Evolutionary conservation across 2,797 vertebrate genomes (phyloP).

Genomic region (Heliangelus exortis): DNA sequence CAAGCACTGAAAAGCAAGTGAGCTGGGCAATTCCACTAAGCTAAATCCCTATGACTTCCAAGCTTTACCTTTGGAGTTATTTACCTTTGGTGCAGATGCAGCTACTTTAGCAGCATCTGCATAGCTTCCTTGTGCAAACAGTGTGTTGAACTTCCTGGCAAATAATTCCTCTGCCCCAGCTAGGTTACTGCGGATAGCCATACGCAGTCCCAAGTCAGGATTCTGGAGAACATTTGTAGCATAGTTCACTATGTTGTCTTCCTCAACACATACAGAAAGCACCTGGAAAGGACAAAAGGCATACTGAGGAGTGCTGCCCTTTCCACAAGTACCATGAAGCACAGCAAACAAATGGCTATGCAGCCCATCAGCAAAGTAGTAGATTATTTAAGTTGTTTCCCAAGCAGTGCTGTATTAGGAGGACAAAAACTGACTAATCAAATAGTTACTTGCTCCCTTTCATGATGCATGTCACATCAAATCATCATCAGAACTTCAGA

Average conservation of each 20-base stretch:
- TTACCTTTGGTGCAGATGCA: constrained; percentile 92
- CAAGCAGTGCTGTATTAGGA: neutral
- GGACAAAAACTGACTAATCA: neutral
- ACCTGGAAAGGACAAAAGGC: constrained; percentile 78
- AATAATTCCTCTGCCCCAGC: constrained; percentile 93
- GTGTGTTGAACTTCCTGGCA: constrained; percentile 89
- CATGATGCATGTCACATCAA: neutral
- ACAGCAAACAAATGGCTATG: neutral
- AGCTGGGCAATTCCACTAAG: neutral
- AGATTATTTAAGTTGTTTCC: neutral
- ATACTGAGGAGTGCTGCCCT: neutral
- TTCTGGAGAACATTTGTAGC: constrained; percentile 91
- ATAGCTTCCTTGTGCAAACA: constrained; percentile 91
- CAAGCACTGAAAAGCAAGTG: neutral
- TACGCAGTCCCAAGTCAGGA: constrained; percentile 89
- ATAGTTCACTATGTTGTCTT: constrained; percentile 94
- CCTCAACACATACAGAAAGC: constrained; percentile 93
- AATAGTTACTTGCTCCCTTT: neutral
- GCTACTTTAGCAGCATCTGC: constrained; percentile 92
- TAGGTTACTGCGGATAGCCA: constrained; percentile 91
- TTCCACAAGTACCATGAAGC: neutral
- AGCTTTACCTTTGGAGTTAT: neutral
- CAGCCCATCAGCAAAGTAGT: neutral
- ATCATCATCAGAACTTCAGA: neutral
- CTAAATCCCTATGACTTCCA: neutral